Evolutionary conservation across 2,113 vertebrate species (phyloP), one percentile per base, ranked within the genome.

Genomic region (Plecturocebus donacophilus): DNA sequence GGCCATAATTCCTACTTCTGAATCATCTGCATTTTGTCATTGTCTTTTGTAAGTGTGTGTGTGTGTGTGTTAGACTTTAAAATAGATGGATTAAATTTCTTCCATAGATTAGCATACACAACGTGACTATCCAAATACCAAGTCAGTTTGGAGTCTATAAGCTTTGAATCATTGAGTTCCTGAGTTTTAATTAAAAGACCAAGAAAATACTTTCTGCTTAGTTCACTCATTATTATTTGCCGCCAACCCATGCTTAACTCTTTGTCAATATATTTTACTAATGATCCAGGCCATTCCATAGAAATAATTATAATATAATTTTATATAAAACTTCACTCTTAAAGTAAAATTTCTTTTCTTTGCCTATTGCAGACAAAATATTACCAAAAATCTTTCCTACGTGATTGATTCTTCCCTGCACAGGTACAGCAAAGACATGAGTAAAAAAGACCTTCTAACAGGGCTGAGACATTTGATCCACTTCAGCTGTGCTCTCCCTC

Each of bases 381-480:
- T 92, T 90, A 35, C 54, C 42, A 35, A 87, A 19, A 96, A 87
- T 81, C 12, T 66, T 92, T 95, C 38, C 52, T 77, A 35, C 17
- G 12, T 13, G 3, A 91, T 70, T 95, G 76, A 93, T 97, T 95
- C 19, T 94, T 66, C 38, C 49, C 58, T 56, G 16, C 17, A 56
- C 66, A 81, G 17, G 12, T 80, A 8, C 47, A 87, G 10, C 40
- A 90, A 81, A 94, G 38, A 85, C 14, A 19, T 81, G 54, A 73
- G 16, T 11, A 1, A 13, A 87, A 92, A 80, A 79, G 70, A 30
- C 27, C 45, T 66, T 23, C 52, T 96, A 91, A 89, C 56, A 95
- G 35, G 77, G 84, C 90, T 94, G 5, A 91, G 90, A 82, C 38
- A 89, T 90, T 96, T 97, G 68, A 97, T 97, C 96, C 92, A 96